Conservation (phyloP, 2,888 invertebrate genomes). For the Schizaphis graminum region DNA sequence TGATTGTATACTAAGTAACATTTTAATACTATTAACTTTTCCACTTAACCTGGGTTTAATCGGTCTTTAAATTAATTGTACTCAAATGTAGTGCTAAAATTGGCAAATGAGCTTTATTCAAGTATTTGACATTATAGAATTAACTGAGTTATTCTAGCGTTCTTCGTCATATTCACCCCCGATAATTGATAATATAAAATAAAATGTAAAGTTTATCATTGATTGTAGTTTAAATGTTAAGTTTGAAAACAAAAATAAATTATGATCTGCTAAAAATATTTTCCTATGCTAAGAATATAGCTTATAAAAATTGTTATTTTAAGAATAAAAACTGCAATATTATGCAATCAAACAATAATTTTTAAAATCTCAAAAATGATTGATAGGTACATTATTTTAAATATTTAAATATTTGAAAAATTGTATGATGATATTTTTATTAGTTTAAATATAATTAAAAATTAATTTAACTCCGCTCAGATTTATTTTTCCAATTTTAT, state of each 20-base stretch:
- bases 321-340: neutral
- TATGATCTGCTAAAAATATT: neutral
- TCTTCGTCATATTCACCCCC: neutral
- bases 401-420: no score
- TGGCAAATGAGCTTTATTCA: neutral
- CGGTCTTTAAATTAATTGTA: neutral
- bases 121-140: neutral
- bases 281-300: neutral
- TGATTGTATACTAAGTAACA: neutral
- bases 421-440: no score
- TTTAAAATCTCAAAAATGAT: neutral
- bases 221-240: neutral
- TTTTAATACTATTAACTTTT: neutral
- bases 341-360: neutral
- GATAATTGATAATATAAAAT: no score
- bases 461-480: no score
- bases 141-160: neutral
- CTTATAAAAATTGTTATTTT: neutral
- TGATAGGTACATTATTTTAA: no score
- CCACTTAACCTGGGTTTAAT: neutral
- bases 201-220: no score
- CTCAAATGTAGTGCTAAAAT: neutral
- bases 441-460: no score
- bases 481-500: no score
- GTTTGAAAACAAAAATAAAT: neutral